Conservation (phyloP, 2,888 invertebrate species). For the Thyatira batis region DNA sequence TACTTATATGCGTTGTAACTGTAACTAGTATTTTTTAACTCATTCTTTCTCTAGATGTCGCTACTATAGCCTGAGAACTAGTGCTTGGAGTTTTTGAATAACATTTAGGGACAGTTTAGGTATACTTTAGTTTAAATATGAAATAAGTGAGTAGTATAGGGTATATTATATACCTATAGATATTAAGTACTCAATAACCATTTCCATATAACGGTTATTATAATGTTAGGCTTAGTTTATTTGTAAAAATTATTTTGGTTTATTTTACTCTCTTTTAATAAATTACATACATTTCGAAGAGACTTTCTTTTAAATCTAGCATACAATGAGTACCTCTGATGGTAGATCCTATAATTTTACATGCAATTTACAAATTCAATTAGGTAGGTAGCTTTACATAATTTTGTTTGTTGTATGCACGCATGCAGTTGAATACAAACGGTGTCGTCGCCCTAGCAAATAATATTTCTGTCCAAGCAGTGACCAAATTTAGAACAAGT, state of each 20-base stretch:
- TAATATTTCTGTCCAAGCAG: conserved; percentile 54
- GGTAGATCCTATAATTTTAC: too few relatives aligned
- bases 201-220: too few relatives aligned
- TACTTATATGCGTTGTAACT: background rate
- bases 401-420: conserved; percentile 49
- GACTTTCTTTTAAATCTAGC: too few relatives aligned
- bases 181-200: too few relatives aligned
- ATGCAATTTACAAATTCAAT: conserved; percentile 20
- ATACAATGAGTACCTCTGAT: too few relatives aligned
- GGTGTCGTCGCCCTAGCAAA: conserved; percentile 61
- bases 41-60: background rate
- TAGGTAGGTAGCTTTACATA: conserved; percentile 33
- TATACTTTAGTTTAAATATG: too few relatives aligned
- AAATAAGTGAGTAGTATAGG: too few relatives aligned
- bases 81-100: background rate
- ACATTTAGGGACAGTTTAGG: too few relatives aligned
- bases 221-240: too few relatives aligned
- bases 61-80: background rate
- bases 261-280: background rate
- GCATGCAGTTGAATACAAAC: conserved; percentile 37
- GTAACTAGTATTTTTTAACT: background rate
- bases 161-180: too few relatives aligned
- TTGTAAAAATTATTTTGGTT: too few relatives aligned
- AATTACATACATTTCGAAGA: too few relatives aligned
- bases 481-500: conserved; percentile 60